These are phyloP conservation scores for Labeo calbasu DNA, from an alignment of 2,797 vertebrate species.

Conservation along the genomic window DNA sequence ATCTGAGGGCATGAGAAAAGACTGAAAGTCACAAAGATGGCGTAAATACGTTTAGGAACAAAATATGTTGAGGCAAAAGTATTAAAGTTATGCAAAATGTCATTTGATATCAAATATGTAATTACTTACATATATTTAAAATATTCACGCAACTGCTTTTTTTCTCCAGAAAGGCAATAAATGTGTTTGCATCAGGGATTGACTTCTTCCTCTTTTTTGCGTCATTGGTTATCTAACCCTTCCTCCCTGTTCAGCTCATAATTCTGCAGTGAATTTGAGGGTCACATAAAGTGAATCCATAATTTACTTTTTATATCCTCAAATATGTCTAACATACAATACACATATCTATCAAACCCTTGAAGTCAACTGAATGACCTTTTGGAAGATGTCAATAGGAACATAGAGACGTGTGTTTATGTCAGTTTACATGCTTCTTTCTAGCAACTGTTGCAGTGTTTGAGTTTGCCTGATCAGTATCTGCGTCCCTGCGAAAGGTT, in stretches of 20 bases:
- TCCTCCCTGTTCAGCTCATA: slow-evolving; percentile 13
- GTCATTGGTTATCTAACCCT: slow-evolving; percentile 31
- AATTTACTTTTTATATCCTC: neutral
- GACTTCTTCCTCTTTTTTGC: neutral
- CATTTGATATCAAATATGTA: neutral
- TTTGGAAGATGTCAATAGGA: slow-evolving; percentile 4
- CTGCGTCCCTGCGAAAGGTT: neutral
- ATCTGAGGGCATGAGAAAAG: slow-evolving; percentile 9
- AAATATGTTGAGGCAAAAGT: neutral
- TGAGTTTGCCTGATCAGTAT: neutral
- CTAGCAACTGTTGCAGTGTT: neutral
- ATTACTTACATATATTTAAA: neutral
- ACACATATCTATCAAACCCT: neutral
- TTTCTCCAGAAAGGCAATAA: neutral
- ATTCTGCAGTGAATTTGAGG: neutral
- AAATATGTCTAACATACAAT: neutral
- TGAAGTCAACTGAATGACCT: neutral
- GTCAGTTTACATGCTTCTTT: neutral
- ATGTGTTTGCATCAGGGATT: slow-evolving; percentile 14
- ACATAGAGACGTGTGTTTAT: neutral
- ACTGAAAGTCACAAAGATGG: slow-evolving; percentile 12
- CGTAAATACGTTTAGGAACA: neutral
- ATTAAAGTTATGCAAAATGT: neutral
- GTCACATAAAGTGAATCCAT: neutral
- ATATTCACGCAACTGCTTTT: neutral